Conservation (phyloP, 2,113 vertebrate species). For the Aspiorhynchus laticeps region DNA sequence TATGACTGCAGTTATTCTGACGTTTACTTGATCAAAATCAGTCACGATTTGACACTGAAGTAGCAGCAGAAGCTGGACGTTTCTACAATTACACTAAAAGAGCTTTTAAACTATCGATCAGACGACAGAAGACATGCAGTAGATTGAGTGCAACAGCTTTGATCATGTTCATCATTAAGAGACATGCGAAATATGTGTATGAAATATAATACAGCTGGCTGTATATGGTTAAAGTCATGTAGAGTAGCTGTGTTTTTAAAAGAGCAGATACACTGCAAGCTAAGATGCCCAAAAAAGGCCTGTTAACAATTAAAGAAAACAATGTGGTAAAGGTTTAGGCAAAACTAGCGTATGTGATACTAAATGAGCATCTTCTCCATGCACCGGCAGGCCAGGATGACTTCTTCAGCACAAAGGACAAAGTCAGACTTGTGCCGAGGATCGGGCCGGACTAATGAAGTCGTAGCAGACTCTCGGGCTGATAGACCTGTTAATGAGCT, state of each 20-base stretch:
- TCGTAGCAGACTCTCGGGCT: slow-evolving; percentile 58
- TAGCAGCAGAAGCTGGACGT: background rate
- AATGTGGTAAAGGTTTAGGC: background rate
- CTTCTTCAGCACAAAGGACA: slow-evolving; percentile 66
- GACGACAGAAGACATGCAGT: background rate
- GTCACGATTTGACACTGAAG: background rate
- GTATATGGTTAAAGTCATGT: background rate
- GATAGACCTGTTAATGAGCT: slow-evolving; percentile 74
- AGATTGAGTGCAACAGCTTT: background rate
- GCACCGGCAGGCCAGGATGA: slow-evolving; percentile 64
- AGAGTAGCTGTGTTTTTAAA: background rate
- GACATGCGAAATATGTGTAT: background rate
- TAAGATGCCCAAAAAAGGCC: background rate
- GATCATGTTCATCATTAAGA: background rate
- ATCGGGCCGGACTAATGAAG: slow-evolving; percentile 72
- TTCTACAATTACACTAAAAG: background rate
- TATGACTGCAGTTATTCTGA: background rate
- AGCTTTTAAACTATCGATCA: background rate
- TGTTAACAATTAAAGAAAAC: background rate
- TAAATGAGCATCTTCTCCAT: slow-evolving; percentile 57
- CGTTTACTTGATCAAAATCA: background rate
- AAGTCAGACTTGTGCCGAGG: slow-evolving; percentile 63
- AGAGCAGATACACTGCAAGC: background rate
- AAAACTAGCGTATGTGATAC: background rate
- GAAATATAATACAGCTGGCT: background rate